These are phyloP conservation scores for Pipa parva DNA, from an alignment of 2,113 vertebrate genomes.

Conservation along the genomic window DNA sequence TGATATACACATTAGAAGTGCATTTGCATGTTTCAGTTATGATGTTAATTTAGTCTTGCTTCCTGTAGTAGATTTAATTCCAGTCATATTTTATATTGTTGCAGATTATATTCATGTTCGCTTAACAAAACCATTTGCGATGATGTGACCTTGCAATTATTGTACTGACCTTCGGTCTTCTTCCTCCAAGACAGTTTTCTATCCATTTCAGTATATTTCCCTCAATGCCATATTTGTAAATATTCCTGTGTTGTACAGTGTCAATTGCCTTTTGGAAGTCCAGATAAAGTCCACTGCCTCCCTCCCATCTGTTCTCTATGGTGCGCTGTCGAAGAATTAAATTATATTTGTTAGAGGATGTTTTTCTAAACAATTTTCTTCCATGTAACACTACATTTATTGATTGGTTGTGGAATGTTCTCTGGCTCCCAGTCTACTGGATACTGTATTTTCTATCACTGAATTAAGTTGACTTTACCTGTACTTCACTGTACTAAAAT, in stretches of 20 bases:
- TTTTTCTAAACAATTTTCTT: conserved; percentile 4
- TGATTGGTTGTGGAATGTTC: not conserved
- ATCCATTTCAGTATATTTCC: conserved; percentile 42
- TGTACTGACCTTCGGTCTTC: conserved; percentile 42
- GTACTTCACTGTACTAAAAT: too few relatives aligned
- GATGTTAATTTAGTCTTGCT: not conserved
- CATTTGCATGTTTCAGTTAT: not conserved
- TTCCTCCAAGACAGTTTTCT: conserved; percentile 43
- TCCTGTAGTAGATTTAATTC: not conserved
- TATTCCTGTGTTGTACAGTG: conserved; percentile 38
- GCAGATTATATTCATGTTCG: not conserved
- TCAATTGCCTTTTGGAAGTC: conserved; percentile 42
- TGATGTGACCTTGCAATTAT: conserved; percentile 17
- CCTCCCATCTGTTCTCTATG: conserved; percentile 42
- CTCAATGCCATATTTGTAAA: conserved; percentile 43
- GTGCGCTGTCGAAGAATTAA: conserved; percentile 41
- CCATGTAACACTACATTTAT: not conserved
- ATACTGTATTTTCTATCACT: not conserved
- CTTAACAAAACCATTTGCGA: conserved; percentile 10
- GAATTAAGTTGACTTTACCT: not conserved
- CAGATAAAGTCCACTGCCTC: conserved; percentile 43
- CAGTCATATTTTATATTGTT: not conserved
- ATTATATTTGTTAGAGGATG: conserved; percentile 41
- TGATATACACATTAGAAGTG: not conserved
- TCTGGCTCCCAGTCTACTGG: not conserved